These are phyloP conservation scores for Torymus aiolomorphi DNA, from an alignment of 2,888 invertebrate genomes.

Conservation along the genomic window DNA sequence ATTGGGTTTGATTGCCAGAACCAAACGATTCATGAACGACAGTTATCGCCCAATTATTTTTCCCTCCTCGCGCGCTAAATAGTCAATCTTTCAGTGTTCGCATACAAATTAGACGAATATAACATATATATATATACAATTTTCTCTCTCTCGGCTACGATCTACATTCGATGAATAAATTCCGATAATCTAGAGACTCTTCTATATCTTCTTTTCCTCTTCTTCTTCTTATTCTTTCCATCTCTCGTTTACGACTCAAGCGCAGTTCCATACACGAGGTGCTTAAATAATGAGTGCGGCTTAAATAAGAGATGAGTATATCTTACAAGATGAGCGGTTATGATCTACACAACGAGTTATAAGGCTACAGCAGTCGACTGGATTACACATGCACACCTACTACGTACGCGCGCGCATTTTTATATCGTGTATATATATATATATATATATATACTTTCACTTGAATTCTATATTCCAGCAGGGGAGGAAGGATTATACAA, in stretches of 20 bases:
- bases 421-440: constrained; percentile 1
- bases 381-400: constrained; percentile 3
- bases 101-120: constrained; percentile 7
- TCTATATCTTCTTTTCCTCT: constrained; percentile 15
- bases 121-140: constrained; percentile 46
- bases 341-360: constrained; percentile 37
- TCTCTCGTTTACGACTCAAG: constrained; percentile 4
- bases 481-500: too few species aligned
- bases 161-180: constrained; percentile 41
- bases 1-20: too few species aligned
- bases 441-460: too few species aligned
- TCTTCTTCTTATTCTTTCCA: constrained; percentile 33
- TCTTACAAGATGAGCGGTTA: constrained; percentile 49
- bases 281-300: constrained; percentile 59
- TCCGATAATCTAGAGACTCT: constrained; percentile 12
- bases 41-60: not conserved
- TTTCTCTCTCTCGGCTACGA: constrained; percentile 8
- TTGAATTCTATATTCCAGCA: too few species aligned
- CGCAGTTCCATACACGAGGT: constrained; percentile 6
- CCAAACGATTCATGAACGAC: too few species aligned
- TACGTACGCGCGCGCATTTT: constrained; percentile 50
- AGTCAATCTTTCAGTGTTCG: not conserved
- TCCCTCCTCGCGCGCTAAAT: constrained; percentile 4
- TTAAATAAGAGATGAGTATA: constrained; percentile 42
- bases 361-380: constrained; percentile 24